These are phyloP conservation scores for Stenotaenia linearis DNA, from an alignment of 2,888 invertebrate genomes.

Conservation along the genomic window DNA sequence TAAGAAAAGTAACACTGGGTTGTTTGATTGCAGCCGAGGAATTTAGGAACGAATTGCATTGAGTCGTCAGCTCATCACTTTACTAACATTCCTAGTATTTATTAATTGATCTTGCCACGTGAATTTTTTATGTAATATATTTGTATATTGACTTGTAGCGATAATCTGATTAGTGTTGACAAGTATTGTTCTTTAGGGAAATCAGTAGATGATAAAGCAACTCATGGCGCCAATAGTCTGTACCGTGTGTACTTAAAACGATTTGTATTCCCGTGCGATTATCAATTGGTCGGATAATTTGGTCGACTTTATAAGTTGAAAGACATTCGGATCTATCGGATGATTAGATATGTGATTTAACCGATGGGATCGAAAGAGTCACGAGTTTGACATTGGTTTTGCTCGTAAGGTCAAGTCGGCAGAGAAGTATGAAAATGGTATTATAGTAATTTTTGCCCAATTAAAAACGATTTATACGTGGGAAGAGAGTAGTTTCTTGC, in stretches of 20 bases:
- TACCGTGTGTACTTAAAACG: constrained; percentile 7
- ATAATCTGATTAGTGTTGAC: constrained; percentile 18
- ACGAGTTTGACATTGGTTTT: neutral
- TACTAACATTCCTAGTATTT: no score
- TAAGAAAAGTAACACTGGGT: no score
- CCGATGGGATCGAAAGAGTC: neutral
- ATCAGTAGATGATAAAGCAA: constrained; percentile 8
- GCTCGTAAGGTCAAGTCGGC: no score
- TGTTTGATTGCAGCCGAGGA: no score
- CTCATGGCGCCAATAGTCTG: constrained; percentile 6
- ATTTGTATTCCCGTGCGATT: constrained; percentile 12
- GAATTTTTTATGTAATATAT: neutral
- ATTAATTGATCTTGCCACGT: no score
- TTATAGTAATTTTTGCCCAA: no score
- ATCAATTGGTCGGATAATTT: constrained; percentile 7
- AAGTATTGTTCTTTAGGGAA: constrained; percentile 18
- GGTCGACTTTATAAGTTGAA: neutral
- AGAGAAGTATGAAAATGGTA: no score
- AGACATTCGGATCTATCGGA: neutral
- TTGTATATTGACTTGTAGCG: neutral
- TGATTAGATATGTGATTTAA: neutral
- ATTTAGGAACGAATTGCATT: no score
- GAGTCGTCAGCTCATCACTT: no score
- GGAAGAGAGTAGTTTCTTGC: neutral
- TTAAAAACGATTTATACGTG: no score